Conservation (phyloP, 2,888 invertebrate species). For the Ommatoiulus sabulosus region DNA sequence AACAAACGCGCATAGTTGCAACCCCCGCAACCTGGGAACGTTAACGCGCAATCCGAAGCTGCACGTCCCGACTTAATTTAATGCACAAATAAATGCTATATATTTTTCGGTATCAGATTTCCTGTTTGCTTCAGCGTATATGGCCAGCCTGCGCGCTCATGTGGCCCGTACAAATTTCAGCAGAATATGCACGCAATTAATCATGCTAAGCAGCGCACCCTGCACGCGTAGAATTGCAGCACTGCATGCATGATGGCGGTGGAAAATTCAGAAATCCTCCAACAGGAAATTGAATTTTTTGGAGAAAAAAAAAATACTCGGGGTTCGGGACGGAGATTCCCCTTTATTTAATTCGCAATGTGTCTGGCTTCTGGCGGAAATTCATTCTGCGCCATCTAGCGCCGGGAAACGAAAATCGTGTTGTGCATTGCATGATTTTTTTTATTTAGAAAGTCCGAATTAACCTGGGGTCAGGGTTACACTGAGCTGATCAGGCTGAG, state of each 20-base stretch:
- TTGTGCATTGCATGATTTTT: too few relatives aligned
- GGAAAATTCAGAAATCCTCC: not conserved
- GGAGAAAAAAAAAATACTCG: not conserved
- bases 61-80: not conserved
- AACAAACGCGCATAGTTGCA: not conserved
- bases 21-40: not conserved
- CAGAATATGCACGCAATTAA: not conserved
- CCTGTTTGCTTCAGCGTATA: not conserved
- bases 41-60: not conserved
- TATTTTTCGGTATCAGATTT: conserved; percentile 28
- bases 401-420: not conserved
- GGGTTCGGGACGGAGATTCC: too few relatives aligned
- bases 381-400: not conserved
- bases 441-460: not conserved
- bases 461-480: too few relatives aligned
- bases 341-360: not conserved
- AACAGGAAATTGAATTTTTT: conserved; percentile 32
- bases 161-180: not conserved
- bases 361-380: not conserved
- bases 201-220: not conserved
- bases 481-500: not conserved
- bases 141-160: not conserved
- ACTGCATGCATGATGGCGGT: too few relatives aligned
- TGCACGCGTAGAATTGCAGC: not conserved
- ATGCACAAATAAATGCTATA: conserved; percentile 12